Percentiles rank a stretch among this genome's conserved stretches.
Evolutionary conservation across 1,140 invertebrate species (phyloP).

Genomic region (Anastrepha obliqua): DNA sequence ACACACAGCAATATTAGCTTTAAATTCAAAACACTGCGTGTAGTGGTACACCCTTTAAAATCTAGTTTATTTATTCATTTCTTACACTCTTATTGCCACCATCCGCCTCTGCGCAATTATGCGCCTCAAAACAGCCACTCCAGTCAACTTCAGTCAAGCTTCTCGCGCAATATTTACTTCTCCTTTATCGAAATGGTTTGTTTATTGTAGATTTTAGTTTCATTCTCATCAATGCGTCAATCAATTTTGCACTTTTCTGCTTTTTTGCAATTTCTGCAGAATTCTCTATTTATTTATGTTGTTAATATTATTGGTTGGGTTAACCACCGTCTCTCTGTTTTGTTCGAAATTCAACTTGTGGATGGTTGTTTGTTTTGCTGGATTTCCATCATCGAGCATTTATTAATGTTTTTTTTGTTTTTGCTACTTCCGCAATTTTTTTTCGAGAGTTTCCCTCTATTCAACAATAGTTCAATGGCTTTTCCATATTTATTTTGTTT

Average conservation of each 20-base stretch:
- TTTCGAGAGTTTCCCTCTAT: neutral
- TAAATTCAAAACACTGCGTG: too few relatives aligned
- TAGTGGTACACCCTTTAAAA: too few relatives aligned
- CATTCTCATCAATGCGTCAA: neutral
- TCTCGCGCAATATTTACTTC: neutral
- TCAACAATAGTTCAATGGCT: neutral
- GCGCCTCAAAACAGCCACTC: neutral
- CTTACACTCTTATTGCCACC: neutral
- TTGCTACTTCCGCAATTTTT: neutral
- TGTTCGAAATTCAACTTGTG: neutral
- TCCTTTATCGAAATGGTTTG: neutral
- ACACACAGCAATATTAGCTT: too few relatives aligned
- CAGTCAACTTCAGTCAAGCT: neutral
- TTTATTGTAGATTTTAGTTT: conserved; percentile 25
- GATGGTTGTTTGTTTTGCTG: conserved; percentile 3
- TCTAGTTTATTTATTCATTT: neutral
- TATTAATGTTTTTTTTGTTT: conserved; percentile 13
- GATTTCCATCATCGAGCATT: conserved; percentile 24
- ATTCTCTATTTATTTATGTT: neutral
- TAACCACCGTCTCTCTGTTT: neutral
- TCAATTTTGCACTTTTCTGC: neutral
- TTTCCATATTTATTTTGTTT: neutral
- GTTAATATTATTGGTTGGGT: neutral
- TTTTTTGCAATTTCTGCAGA: neutral
- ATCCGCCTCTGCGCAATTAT: neutral